Evolutionary conservation across 2,113 vertebrate genomes (phyloP).

Genomic region (Isurus oxyrinchus): DNA sequence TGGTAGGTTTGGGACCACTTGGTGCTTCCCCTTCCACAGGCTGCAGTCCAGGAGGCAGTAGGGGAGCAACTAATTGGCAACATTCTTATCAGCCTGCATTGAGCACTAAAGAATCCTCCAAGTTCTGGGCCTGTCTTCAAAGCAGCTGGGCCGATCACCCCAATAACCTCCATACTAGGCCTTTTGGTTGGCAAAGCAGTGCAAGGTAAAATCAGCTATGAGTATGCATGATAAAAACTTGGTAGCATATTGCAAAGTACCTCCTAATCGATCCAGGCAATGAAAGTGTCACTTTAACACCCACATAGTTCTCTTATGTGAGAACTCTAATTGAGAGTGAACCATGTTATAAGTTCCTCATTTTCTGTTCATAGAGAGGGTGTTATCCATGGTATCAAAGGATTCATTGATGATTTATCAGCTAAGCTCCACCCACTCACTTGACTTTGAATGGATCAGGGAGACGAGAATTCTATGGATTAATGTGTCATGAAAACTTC

Average conservation of each 20-base stretch:
- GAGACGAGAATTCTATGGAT: background rate
- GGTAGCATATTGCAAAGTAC: background rate
- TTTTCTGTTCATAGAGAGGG: no score
- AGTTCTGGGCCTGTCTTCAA: background rate
- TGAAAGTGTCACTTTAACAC: background rate
- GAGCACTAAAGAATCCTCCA: background rate
- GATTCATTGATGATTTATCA: background rate
- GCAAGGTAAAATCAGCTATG: background rate
- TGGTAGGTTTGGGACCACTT: background rate
- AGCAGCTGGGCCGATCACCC: background rate
- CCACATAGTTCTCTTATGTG: background rate
- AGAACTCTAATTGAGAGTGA: background rate
- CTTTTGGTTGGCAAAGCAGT: background rate
- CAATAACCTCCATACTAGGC: background rate
- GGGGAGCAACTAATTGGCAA: background rate
- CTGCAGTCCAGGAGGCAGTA: background rate
- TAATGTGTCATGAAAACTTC: background rate
- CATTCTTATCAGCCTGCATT: background rate
- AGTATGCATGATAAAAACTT: background rate
- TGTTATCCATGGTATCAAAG: background rate
- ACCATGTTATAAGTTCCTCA: background rate
- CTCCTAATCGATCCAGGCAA: background rate
- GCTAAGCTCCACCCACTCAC: background rate
- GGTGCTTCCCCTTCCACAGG: background rate
- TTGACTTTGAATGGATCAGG: background rate